Base-by-base conservation (phyloP, 2,797 vertebrate genomes). In the Chanos chanos region DNA sequence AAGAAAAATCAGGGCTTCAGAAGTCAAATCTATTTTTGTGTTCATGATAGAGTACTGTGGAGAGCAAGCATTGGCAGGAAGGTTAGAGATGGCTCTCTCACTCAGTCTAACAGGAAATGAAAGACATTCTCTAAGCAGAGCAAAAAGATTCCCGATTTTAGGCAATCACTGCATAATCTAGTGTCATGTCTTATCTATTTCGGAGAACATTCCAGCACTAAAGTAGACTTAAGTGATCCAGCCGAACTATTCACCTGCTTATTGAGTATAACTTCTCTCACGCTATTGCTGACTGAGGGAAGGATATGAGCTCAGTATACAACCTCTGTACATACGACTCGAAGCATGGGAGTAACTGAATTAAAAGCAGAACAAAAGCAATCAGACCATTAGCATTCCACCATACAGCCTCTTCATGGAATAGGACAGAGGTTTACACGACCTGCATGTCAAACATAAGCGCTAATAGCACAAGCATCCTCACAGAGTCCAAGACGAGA, bases 1-100 rank as follows among this genome's bases (percentile, higher is more conserved):
- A 24, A 39, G 52, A 44, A 56, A 54, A 33, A 36, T 68, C 61
- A 70, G 76, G 72, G 80, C 81, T 80, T 79, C 66, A 77, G 85
- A 81, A 87, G 78, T 81, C 79, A 68, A 66, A 64, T 78, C 77
- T 83, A 83, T 83, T 86, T 83, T 80, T 71, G 60, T 66, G 73
- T 22, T 40, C 40, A 62, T 75, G 74, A 77, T 81, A 79, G 88
- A 81, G 74, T 81, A 79, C 79, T 81, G 80, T 85, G 78, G 66
- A 74, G 57, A 71, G 58, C 1, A 64, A 58, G 75, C 27, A 61
- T 50, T 48, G 76, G 72, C 54, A 68, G 78, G 74, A 74, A 77
- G 79, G 78, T 75, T 74, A 64, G 59, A 71, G 73, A 83, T 83
- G 75, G 79, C 69, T 66, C 75, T 80, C 60, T 41, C 41, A 56